Percentiles rank a stretch among this genome's conserved stretches.
phyloP scores from a whole-genome alignment of 2,888 invertebrate species.

The Drosophila parthenogenetica region DNA sequence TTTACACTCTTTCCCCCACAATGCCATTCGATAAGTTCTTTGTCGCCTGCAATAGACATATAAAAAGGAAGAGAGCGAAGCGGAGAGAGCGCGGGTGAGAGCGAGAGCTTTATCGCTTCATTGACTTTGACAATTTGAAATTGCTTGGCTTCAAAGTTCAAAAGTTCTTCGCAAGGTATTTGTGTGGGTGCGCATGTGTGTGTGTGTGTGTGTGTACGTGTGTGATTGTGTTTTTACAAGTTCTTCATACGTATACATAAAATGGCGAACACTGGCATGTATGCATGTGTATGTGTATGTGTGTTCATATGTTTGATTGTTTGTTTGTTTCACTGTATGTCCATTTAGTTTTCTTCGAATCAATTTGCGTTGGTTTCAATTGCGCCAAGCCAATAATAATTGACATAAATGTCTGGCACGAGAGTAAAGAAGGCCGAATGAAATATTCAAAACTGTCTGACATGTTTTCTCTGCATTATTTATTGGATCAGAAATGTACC shows the following conservation, averaged over 20 bases:
- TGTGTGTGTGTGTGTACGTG: constrained; percentile 14
- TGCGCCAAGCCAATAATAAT: constrained; percentile 75
- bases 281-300: constrained; percentile 1
- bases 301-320: constrained; percentile 1
- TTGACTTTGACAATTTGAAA: constrained; percentile 61
- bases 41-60: constrained; percentile 16
- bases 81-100: constrained; percentile 5
- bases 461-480: constrained; percentile 60
- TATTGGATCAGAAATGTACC: constrained; percentile 50
- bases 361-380: constrained; percentile 77
- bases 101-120: constrained; percentile 58
- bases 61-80: constrained; percentile 5
- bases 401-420: constrained; percentile 68
- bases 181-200: constrained; percentile 12
- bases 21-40: constrained; percentile 25
- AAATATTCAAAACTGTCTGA: constrained; percentile 65
- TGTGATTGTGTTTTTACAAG: constrained; percentile 32
- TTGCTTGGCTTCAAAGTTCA: constrained; percentile 66
- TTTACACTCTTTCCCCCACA: not conserved
- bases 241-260: constrained; percentile 26
- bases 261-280: constrained; percentile 18
- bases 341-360: constrained; percentile 72
- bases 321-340: constrained; percentile 19
- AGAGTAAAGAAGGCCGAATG: constrained; percentile 55
- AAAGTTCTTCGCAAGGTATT: constrained; percentile 44